Evolutionary conservation across 2,113 vertebrate species (phyloP).

Genomic region (Tachuris rubrigastra): DNA sequence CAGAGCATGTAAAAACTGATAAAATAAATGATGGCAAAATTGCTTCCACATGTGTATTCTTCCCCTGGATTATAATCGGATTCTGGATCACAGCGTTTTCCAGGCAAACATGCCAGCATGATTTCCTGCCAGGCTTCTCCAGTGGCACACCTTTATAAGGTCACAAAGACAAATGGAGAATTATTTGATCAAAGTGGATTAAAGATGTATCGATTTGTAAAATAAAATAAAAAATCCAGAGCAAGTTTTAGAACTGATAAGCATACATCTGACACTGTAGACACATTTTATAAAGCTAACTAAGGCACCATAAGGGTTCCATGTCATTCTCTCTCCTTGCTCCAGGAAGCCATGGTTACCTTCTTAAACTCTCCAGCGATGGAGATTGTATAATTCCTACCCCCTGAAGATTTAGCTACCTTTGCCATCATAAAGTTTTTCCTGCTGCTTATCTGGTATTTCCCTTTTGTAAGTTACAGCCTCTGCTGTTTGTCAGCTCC

Average conservation of each 20-base stretch:
- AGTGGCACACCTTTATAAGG: constrained; percentile 87
- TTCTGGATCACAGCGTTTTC: constrained; percentile 93
- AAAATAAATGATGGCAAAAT: constrained; percentile 97
- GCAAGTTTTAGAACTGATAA: not conserved
- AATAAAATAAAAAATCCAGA: not conserved
- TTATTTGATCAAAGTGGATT: not conserved
- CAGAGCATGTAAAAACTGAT: constrained; percentile 99
- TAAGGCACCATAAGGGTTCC: not conserved
- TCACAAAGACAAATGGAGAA: constrained; percentile 10
- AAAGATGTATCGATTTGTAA: not conserved
- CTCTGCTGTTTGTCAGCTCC: not conserved
- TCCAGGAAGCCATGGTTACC: not conserved
- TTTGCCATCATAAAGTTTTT: not conserved
- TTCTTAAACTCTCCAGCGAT: not conserved
- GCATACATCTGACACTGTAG: not conserved
- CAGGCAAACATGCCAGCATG: constrained; percentile 94
- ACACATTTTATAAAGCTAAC: not conserved
- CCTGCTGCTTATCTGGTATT: not conserved
- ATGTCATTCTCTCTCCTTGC: not conserved
- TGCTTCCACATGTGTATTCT: constrained; percentile 93
- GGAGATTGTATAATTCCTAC: not conserved
- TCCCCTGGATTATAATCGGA: constrained; percentile 91
- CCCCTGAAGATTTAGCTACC: not conserved
- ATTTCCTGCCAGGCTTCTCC: constrained; percentile 99
- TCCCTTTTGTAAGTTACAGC: not conserved